Percentiles rank a stretch among this genome's conserved stretches.
phyloP scores from a whole-genome alignment of 2,113 vertebrate genomes.

The Irena cyanogastra region DNA sequence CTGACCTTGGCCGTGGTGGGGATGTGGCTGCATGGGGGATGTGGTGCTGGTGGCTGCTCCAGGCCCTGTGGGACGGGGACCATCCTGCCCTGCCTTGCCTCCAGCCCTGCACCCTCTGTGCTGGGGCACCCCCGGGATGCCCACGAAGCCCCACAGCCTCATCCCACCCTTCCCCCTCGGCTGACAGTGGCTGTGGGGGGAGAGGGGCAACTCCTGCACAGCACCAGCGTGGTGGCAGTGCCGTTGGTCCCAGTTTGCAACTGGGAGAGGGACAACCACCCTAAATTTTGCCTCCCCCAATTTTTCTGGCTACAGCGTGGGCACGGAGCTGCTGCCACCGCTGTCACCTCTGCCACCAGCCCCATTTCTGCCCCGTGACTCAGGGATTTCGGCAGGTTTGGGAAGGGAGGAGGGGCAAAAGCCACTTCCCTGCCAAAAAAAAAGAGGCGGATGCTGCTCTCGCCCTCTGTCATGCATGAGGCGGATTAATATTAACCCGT shows the following conservation, averaged over 20 bases:
- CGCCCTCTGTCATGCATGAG: neutral
- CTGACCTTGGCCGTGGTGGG: fast-evolving
- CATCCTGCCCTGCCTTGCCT: neutral
- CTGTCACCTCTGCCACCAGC: neutral
- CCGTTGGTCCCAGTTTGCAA: neutral
- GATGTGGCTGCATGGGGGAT: fast-evolving
- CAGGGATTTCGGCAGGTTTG: constrained; percentile 34
- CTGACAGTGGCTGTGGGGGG: neutral
- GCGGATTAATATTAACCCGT: constrained; percentile 1
- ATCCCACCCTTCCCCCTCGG: neutral
- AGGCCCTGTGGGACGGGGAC: fast-evolving
- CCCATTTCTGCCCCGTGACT: neutral
- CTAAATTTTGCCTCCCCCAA: neutral
- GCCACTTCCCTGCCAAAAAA: neutral
- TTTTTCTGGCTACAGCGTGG: fast-evolving
- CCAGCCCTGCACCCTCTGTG: neutral
- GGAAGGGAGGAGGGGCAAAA: neutral
- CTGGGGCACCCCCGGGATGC: fast-evolving
- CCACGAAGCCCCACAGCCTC: neutral
- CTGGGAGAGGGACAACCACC: neutral
- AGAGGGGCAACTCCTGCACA: too few relatives aligned
- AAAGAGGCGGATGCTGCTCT: neutral
- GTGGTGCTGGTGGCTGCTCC: neutral
- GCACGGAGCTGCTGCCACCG: neutral
- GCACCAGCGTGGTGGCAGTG: neutral